These are phyloP conservation scores for Netelia inedita DNA, from an alignment of 2,888 invertebrate species.

Conservation along the genomic window DNA sequence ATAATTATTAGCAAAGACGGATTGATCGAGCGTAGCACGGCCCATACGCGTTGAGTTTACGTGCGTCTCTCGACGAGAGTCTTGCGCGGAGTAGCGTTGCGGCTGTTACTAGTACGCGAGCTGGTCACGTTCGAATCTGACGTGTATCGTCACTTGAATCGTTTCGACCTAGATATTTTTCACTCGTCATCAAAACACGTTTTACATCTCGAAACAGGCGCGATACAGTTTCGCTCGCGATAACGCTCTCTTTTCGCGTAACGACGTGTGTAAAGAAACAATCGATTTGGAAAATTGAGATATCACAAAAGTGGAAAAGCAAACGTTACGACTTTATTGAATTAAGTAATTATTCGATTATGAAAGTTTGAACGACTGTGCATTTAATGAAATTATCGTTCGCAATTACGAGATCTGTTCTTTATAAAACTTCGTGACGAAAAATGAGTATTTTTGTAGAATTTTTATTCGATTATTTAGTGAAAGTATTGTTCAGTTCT, in stretches of 20 bases:
- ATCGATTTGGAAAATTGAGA: not conserved
- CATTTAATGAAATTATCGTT: no score
- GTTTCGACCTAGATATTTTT: conserved; percentile 59
- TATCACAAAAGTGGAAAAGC: not conserved
- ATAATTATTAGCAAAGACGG: no score
- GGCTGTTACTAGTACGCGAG: conserved; percentile 22
- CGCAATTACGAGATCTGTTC: no score
- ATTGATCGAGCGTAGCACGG: not conserved
- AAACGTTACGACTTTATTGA: not conserved
- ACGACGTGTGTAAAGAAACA: not conserved
- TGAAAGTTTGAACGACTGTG: no score
- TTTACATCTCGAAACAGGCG: conserved; percentile 49
- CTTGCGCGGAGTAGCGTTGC: conserved; percentile 23
- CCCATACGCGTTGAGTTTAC: not conserved
- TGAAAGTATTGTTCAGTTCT: no score
- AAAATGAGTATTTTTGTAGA: no score
- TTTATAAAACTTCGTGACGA: no score
- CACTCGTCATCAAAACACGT: conserved; percentile 61
- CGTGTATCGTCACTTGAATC: conserved; percentile 57
- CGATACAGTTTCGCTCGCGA: conserved; percentile 26
- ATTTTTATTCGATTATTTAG: no score
- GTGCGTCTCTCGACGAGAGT: not conserved
- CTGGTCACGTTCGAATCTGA: conserved; percentile 50
- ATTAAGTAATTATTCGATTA: no score
- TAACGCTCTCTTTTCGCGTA: conserved; percentile 9